Evolutionary conservation across 1,140 invertebrate species (phyloP), one percentile per base, ranked within the genome.

Genomic region (Nymphalis io): DNA sequence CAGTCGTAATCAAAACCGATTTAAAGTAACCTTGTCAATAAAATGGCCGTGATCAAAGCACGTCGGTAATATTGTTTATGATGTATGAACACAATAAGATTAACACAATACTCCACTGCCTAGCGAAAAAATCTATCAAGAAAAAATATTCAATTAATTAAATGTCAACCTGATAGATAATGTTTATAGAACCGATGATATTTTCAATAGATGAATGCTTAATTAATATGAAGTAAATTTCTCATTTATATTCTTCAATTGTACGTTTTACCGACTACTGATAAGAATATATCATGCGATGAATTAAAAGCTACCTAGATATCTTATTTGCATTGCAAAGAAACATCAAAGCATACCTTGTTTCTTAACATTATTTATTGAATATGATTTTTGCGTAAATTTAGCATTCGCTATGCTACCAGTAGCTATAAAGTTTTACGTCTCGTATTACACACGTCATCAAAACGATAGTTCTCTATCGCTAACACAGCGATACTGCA

Each of bases 1-100:
- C 59, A 55, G 67, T 42, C 55, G 65, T 72, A 85, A 82, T 85
- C 79, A 75, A 77, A 64, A 83, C 82, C 82, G 78, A 83, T 82
- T 84, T 77, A 80, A 61, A 64, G 65, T 40, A 80, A 70, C 76
- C 81, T 81, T 76, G 78, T 39, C 46, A 73, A 48, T 73, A 79
- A 80, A 55, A 55, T 78, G 69, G 71, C 72, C 69, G 67, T 79
- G 76, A 79, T 75, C 71, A 72, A 13, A 44, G 23, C 20, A 55
- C 23, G 21, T 33, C 51, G 51, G n/a, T 23, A 55, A 55, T 33
- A 69, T 33, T 21, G 59, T 60, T 60, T 44, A 60, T 44, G 57
- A 13, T 59, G 59, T 21, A 60, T 13, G 21, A 12, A n/a, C n/a
- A n/a, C n/a, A n/a, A n/a, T n/a, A n/a, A n/a, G 8, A 16, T 55